Evolutionary conservation across 2,797 vertebrate genomes (phyloP), one percentile per base, ranked within the genome.

Genomic region (Phaenicophaeus curvirostris): DNA sequence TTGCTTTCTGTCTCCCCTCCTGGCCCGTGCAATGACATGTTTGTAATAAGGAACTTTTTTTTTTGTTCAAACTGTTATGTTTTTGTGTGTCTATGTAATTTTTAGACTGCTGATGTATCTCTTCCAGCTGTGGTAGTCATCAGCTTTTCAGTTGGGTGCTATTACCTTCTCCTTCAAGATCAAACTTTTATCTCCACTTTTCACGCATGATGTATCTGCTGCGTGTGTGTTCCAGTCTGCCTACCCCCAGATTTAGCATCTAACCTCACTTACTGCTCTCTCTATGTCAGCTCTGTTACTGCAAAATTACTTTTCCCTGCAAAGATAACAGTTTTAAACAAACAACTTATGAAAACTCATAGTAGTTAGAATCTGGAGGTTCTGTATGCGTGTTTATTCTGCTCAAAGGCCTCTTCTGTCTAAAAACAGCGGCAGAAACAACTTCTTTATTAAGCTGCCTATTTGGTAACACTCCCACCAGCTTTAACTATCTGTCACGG

Each of bases 331-430:
- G 27, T 59, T 87, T 42, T 39, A 66, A 83, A 74, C 23, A 31
- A 76, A 21, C 17, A 63, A 20, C 20, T 63, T 48, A 10, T 30
- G 46, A 54, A 78, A 57, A 24, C 16, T 88, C 10, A 1, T 28
- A 20, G 24, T 8, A 23, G 18, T 37, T 39, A 39, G 72, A 80
- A 18, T 8, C 18, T 42, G 37, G 21, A 77, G 53, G 37, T 71
- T 11, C 48, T 0, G 0, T 14, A 1, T 14, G 21, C 48, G 3
- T 12, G 17, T 19, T 1, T 51, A 8, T 39, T 39, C 33, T n/a
- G 37, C 73, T n/a, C 18, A 24, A 9, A 74, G 54, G 50, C 9
- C 24, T 42, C 31, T 33, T 74, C 11, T 41, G 63, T 8, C 33
- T 83, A 33, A 20, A 58, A 58, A 65, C 50, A 58, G 27, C 14